These are phyloP conservation scores for Hippoglossus stenolepis DNA, from an alignment of 2,113 vertebrate genomes.

Conservation along the genomic window DNA sequence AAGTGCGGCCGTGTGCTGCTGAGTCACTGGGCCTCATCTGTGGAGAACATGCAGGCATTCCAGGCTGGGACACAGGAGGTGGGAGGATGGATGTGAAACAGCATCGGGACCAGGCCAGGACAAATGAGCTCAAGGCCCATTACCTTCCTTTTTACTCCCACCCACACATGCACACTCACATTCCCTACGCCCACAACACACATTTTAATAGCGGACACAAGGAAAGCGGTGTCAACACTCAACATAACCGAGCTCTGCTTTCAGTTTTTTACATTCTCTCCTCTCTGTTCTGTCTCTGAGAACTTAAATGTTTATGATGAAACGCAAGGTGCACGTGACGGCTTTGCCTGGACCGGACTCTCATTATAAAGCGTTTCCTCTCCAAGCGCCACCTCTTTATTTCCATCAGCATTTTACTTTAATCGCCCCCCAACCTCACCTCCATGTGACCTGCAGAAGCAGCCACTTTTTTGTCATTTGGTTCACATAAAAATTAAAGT, in stretches of 20 bases:
- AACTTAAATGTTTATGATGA: conserved; percentile 46
- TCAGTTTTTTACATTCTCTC: conserved; percentile 41
- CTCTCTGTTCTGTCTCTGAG: neutral
- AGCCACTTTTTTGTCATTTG: conserved; percentile 22
- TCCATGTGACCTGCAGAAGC: conserved; percentile 30
- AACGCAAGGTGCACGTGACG: conserved; percentile 5
- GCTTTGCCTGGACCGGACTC: conserved; percentile 56
- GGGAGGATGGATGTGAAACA: conserved; percentile 74
- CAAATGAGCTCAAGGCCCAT: conserved; percentile 71
- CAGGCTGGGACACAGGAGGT: conserved; percentile 68
- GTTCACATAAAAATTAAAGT: conserved; percentile 46
- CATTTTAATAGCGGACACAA: conserved; percentile 56
- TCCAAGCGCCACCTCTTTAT: conserved; percentile 65
- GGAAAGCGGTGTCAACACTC: conserved; percentile 57
- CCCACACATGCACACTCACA: conserved; percentile 54
- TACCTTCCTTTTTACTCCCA: conserved; percentile 66
- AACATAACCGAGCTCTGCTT: conserved; percentile 35
- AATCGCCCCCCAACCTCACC: conserved; percentile 45
- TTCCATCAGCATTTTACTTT: conserved; percentile 65
- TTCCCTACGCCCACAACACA: conserved; percentile 64
- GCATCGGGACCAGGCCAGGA: conserved; percentile 67
- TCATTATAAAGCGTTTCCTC: conserved; percentile 63
- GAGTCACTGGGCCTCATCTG: conserved; percentile 66
- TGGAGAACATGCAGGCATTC: conserved; percentile 65
- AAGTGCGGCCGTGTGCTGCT: conserved; percentile 55